A percentile compares a stretch with the other conserved stretches of the same genome.
phyloP scores from a whole-genome alignment of 2,797 vertebrate species.

The Enteromius argenteus region DNA sequence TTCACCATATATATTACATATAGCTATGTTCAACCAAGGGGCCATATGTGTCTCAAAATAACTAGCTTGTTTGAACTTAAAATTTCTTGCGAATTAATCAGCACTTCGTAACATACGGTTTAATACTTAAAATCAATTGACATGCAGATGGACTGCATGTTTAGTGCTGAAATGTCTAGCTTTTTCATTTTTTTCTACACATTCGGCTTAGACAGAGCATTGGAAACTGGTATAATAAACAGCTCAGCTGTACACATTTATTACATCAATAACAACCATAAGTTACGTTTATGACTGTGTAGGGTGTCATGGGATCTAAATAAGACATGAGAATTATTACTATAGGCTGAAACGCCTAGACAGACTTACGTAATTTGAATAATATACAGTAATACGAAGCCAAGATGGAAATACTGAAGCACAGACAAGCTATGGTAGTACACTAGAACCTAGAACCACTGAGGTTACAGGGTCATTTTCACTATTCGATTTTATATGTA shows the following conservation, averaged over 20 bases:
- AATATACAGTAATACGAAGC: constrained; percentile 50
- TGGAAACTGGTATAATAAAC: constrained; percentile 37
- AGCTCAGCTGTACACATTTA: constrained; percentile 61
- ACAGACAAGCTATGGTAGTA: constrained; percentile 41
- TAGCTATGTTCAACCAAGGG: background rate
- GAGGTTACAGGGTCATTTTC: constrained; percentile 23
- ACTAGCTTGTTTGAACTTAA: background rate
- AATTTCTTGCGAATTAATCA: background rate
- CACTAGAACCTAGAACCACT: background rate
- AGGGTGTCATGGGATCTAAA: constrained; percentile 63
- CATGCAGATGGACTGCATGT: background rate
- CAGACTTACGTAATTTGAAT: constrained; percentile 65
- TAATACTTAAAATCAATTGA: background rate
- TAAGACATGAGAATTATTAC: constrained; percentile 63
- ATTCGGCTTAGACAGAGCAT: background rate
- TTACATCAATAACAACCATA: constrained; percentile 61
- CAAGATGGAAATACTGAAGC: constrained; percentile 45
- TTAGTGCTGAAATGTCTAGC: background rate
- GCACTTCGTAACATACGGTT: background rate
- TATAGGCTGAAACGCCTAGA: constrained; percentile 58
- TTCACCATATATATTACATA: background rate
- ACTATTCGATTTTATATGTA: background rate
- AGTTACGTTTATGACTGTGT: constrained; percentile 59
- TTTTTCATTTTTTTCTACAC: background rate
- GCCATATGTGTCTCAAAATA: background rate